These are phyloP conservation scores for Papilio glaucus DNA, from an alignment of 1,140 invertebrate species.

Conservation along the genomic window DNA sequence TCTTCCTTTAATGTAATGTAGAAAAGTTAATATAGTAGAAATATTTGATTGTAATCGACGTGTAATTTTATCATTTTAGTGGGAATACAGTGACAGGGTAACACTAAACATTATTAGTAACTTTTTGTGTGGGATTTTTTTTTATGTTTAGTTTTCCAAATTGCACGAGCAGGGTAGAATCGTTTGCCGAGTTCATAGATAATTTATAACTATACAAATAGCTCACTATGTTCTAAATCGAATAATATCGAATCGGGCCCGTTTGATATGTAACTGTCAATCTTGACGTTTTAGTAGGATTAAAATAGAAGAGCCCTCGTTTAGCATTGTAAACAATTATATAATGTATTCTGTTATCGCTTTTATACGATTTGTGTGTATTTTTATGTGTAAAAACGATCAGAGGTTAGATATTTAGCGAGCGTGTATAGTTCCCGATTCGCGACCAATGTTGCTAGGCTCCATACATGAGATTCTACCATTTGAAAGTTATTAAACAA, in stretches of 20 bases:
- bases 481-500: background rate
- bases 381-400: slow-evolving; percentile 26
- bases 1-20: background rate
- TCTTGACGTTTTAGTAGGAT: slow-evolving; percentile 37
- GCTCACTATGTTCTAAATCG: background rate
- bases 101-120: background rate
- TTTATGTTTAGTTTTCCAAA: background rate
- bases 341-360: slow-evolving; percentile 27
- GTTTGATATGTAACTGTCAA: slow-evolving; percentile 41
- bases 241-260: background rate
- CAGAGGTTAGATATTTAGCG: background rate
- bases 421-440: slow-evolving; percentile 26
- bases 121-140: background rate
- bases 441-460: slow-evolving; percentile 12
- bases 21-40: background rate
- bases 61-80: slow-evolving; percentile 6
- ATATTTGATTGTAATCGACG: background rate
- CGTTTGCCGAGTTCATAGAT: background rate
- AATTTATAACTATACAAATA: background rate
- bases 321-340: slow-evolving; percentile 25
- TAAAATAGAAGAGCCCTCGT: slow-evolving; percentile 12
- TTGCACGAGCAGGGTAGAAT: slow-evolving; percentile 11
- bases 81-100: slow-evolving; percentile 20
- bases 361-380: slow-evolving; percentile 38
- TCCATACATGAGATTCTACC: slow-evolving; percentile 13